Evolutionary conservation across 2,888 invertebrate genomes (phyloP), one percentile per base, ranked within the genome.

Genomic region (Crioceris asparagi): DNA sequence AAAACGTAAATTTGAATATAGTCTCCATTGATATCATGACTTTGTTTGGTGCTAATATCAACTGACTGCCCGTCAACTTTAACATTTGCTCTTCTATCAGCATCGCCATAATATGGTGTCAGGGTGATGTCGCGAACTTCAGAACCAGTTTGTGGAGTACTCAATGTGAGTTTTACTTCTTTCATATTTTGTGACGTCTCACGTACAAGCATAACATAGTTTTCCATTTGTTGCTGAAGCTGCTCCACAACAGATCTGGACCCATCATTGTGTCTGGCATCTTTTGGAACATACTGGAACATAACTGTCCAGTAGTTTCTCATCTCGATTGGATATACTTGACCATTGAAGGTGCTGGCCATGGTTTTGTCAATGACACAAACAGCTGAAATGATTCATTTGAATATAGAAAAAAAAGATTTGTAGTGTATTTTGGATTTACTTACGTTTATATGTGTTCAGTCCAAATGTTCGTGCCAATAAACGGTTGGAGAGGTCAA

Each of bases 321-420:
- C 67, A 48, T 21, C 17, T 67, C 59, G 47, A 75, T 65, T 8
- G 72, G 65, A 56, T 74, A 79, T 18, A 68, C 66, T 27, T 68
- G 70, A 54, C 74, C 71, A 62, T 81, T 79, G 61, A 82, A 82
- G 2, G 82, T 81, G 45, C 63, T 69, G 32, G 73, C 67, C 35
- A 61, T 61, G 34, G 61, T 67, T 18, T 68, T 64, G 46, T 81
- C 80, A 27, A 83, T 57, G 3, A 72, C 65, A 54, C 83, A 83
- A 50, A 64, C 67, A 31, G 71, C 79, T 80, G 60, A 40, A 61
- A n/a, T n/a, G n/a, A n/a, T n/a, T n/a, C n/a, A n/a, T n/a, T n/a
- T n/a, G n/a, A n/a, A n/a, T n/a, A n/a, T n/a, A n/a, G n/a, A 63
- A 43, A 27, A 49, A 49, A 43, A 45, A 44, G 47, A 33, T 15